A percentile compares a stretch with the other conserved stretches of the same genome.
Evolutionary conservation across 2,113 vertebrate species (phyloP).

Genomic region (Chlorodrepanis virens): DNA sequence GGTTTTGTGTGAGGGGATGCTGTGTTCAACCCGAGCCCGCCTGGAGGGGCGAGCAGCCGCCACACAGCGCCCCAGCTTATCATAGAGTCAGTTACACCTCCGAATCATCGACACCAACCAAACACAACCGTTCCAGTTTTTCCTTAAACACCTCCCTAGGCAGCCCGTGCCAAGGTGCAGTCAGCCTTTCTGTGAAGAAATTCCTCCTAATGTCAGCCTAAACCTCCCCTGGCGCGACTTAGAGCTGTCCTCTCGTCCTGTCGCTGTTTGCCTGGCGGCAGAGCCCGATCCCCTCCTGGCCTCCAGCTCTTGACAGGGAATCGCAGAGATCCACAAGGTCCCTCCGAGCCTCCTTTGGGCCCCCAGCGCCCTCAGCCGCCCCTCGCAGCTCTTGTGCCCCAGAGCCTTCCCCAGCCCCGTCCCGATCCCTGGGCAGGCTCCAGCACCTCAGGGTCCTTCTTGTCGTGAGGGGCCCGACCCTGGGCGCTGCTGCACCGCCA

Average conservation of each 20-base stretch:
- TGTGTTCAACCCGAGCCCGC: too few species aligned
- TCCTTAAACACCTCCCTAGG: not conserved
- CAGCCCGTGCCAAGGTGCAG: not conserved
- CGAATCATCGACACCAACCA: too few species aligned
- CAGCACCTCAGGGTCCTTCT: not conserved
- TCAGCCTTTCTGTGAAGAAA: not conserved
- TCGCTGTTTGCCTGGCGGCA: not conserved
- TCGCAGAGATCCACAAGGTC: too few species aligned
- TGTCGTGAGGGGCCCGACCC: not conserved
- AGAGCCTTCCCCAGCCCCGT: too few species aligned
- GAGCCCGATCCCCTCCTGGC: not conserved
- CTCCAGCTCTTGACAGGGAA: too few species aligned
- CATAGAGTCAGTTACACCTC: not conserved
- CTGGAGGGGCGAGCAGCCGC: too few species aligned
- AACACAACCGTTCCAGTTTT: not conserved
- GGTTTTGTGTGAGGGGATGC: accelerated
- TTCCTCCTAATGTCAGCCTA: not conserved
- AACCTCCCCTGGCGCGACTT: too few species aligned
- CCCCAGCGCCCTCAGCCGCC: not conserved
- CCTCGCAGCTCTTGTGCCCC: not conserved
- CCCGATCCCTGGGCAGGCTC: not conserved
- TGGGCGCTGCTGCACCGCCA: not conserved
- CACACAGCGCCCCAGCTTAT: too few species aligned
- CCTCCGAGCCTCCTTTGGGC: not conserved
- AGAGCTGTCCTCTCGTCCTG: not conserved